These are phyloP conservation scores for Pherbina coryleti DNA, from an alignment of 2,888 invertebrate genomes.

Conservation along the genomic window DNA sequence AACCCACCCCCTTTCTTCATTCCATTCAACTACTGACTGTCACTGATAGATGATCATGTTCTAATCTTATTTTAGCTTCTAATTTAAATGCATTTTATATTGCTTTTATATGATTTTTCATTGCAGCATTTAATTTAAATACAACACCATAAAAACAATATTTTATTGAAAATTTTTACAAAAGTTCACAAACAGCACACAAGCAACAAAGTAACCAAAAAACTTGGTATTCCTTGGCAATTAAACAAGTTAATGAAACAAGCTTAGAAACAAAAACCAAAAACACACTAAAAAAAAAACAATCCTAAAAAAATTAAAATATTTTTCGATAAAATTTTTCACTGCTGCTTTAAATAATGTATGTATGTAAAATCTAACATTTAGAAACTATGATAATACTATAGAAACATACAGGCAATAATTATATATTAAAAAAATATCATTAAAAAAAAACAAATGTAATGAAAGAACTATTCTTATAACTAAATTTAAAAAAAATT, in stretches of 20 bases:
- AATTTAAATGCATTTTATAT: background rate
- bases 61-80: background rate
- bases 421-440: constrained; percentile 8
- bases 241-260: background rate
- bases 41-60: no score
- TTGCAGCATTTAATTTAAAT: constrained; percentile 11
- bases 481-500: background rate
- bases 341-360: constrained; percentile 31
- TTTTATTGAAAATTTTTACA: background rate
- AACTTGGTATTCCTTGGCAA: background rate
- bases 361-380: background rate
- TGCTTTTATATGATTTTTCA: constrained; percentile 12
- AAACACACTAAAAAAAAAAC: background rate
- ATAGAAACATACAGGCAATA: constrained; percentile 33
- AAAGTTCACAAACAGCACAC: background rate
- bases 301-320: background rate
- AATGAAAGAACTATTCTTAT: background rate
- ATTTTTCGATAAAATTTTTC: constrained; percentile 37
- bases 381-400: background rate
- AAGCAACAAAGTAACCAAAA: background rate
- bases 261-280: background rate
- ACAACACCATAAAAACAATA: background rate
- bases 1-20: no score
- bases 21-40: no score
- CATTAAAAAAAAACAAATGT: background rate